Evolutionary conservation across 1,140 invertebrate species (phyloP).

Genomic region (Apis dorsata): DNA sequence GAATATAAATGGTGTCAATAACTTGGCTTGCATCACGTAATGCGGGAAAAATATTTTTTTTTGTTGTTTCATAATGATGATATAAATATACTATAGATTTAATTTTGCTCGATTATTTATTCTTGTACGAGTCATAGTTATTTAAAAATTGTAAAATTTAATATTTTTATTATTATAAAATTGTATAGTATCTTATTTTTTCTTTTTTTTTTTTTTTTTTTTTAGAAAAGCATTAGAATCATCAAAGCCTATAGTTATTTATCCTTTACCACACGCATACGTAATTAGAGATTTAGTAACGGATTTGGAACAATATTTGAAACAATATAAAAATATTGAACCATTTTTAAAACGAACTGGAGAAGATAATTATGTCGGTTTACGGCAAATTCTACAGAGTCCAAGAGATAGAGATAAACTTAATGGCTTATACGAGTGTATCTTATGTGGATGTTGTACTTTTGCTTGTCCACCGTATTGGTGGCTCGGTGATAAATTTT

Average conservation of each 20-base stretch:
- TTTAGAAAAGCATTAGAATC: constrained; percentile 69
- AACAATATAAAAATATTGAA: constrained; percentile 91
- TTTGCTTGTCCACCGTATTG: constrained; percentile 87
- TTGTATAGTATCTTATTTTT: background rate
- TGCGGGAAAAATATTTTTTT: constrained; percentile 20
- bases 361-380: constrained; percentile 80
- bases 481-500: constrained; percentile 87
- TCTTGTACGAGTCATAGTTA: background rate
- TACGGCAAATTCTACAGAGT: constrained; percentile 84
- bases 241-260: constrained; percentile 86
- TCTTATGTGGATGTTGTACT: constrained; percentile 87
- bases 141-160: background rate
- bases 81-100: background rate
- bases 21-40: constrained; percentile 91
- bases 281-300: constrained; percentile 94
- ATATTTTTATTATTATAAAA: background rate
- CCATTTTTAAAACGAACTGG: constrained; percentile 90
- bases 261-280: constrained; percentile 95
- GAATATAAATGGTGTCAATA: constrained; percentile 93
- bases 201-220: background rate
- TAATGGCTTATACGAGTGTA: constrained; percentile 91
- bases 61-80: constrained; percentile 17
- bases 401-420: constrained; percentile 85
- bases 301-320: constrained; percentile 93
- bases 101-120: background rate